Base-by-base conservation (phyloP, 1,140 invertebrate genomes). In the Tribolium madens region DNA sequence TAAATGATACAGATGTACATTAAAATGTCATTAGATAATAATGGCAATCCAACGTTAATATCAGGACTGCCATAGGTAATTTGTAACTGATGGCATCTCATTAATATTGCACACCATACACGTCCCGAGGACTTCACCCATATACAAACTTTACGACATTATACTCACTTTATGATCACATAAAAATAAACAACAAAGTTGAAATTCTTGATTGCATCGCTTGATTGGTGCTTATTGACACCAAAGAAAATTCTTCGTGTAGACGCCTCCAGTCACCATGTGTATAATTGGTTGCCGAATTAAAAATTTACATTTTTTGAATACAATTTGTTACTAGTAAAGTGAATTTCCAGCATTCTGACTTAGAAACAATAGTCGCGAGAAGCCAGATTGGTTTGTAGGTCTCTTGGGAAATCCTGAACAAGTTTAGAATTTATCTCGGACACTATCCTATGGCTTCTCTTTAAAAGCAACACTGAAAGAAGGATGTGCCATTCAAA, bases 331-430 rank as follows among this genome's bases (percentile, higher is more conserved):
- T 5, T 4, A 4, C 21, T 26, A 1, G 21, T 4, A 0, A 5
- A 36, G 14, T 73, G 72, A 42, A 64, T 64, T 64, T 64, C 21
- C 52, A 33, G 53, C 53, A 68, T 15, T 75, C 53, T 42, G 64
- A 53, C 14, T 36, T 12, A 71, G 70, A 75, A 78, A 78, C 76
- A 78, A 78, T 74, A 70, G 76, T 57, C 76, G 72, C 53, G 15
- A 52, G 72, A 53, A 77, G 42, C 15, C 52, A 74, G 76, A 75
- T 78, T 76, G 77, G 77, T 78, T 78, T 76, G 77, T 76, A 17
- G 73, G 42, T 76, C 77, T 50, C 77, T 2, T 9, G 77, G 77
- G 77, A 78, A 78, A 78, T 78, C 47, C 52, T 60, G 77, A 78
- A 78, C 77, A 74, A 78, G 17, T 78, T 76, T 53, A 64, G 47